Conservation (phyloP, 1,140 invertebrate species). For the Intoshia linei region DNA sequence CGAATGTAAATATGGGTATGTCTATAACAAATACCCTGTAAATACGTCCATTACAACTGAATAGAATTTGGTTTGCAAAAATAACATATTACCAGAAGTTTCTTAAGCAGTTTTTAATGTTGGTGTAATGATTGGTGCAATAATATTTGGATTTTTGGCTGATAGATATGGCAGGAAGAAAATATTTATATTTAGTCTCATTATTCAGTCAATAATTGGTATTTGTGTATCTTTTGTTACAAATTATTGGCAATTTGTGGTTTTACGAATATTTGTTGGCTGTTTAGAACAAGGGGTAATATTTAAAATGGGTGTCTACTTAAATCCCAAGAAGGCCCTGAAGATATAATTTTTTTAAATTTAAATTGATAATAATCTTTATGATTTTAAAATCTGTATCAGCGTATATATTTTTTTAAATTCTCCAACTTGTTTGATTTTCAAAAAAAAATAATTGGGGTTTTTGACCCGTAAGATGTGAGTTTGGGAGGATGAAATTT, state of each 20-base stretch:
- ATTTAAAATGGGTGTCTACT: no score
- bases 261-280: conserved; percentile 15
- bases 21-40: not conserved
- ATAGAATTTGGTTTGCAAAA: conserved; percentile 17
- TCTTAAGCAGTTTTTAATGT: conserved; percentile 9
- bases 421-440: no score
- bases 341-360: no score
- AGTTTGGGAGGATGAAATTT: no score
- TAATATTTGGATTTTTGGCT: conserved; percentile 7
- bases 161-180: conserved; percentile 10
- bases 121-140: conserved; percentile 9
- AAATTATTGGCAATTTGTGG: conserved; percentile 12
- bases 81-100: conserved; percentile 11
- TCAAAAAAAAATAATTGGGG: no score
- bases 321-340: no score
- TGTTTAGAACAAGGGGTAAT: conserved; percentile 17
- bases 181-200: not conserved
- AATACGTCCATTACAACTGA: conserved; percentile 5
- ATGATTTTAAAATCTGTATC: no score
- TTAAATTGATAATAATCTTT: no score
- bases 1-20: not conserved
- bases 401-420: no score
- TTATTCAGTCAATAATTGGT: conserved; percentile 8
- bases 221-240: conserved; percentile 10
- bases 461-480: no score